phyloP scores from a whole-genome alignment of 2,797 vertebrate genomes.

The Pachyuromys duprasi region DNA sequence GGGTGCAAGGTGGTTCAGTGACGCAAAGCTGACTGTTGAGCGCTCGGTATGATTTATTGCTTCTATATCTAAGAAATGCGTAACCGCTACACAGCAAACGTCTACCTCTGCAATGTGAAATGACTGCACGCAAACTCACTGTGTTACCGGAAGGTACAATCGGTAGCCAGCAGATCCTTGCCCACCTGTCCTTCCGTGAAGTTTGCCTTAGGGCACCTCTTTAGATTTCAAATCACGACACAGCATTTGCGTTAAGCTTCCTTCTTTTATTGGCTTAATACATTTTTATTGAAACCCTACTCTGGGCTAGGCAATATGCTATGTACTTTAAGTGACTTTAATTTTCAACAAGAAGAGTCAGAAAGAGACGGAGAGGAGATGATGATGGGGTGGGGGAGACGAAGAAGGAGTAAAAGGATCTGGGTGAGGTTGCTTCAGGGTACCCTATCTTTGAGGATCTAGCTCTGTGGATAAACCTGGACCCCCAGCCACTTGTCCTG shows the following conservation, averaged over 20 bases:
- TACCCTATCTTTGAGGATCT: background rate
- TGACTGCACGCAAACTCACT: background rate
- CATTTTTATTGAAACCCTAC: constrained; percentile 8
- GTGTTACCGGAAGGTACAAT: background rate
- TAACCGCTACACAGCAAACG: too few species aligned
- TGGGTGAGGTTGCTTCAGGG: background rate
- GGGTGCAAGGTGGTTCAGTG: background rate
- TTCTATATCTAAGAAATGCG: too few species aligned
- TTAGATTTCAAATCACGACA: constrained; percentile 16
- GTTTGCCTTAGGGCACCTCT: background rate
- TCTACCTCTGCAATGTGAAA: background rate
- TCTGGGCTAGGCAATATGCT: background rate
- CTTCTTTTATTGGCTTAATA: background rate
- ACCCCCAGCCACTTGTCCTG: background rate
- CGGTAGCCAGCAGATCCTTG: background rate
- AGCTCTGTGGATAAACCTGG: background rate
- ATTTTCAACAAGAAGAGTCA: background rate
- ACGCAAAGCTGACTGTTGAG: rapidly evolving
- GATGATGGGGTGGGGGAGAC: background rate
- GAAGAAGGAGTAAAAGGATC: background rate
- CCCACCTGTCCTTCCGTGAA: background rate
- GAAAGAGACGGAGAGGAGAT: background rate
- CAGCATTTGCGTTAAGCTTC: background rate
- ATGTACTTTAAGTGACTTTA: background rate
- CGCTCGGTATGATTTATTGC: rapidly evolving